Evolutionary conservation across 2,113 vertebrate species (phyloP).

Genomic region (Corythaeola cristata): DNA sequence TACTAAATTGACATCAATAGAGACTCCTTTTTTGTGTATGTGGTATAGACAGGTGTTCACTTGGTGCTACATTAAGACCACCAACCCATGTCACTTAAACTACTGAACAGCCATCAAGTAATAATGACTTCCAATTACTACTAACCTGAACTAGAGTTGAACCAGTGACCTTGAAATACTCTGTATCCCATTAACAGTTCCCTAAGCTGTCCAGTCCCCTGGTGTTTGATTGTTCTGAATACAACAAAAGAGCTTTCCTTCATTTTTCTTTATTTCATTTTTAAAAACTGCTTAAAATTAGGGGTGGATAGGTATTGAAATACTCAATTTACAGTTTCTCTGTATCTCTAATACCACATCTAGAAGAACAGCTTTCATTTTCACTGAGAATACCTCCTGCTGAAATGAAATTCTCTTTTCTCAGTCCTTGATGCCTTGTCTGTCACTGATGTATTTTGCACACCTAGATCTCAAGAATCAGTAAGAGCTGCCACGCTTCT

Average conservation of each 20-base stretch:
- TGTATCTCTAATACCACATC: background rate
- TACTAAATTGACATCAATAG: background rate
- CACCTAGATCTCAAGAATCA: background rate
- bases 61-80: background rate
- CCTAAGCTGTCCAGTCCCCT: background rate
- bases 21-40: background rate
- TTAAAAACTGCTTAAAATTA: constrained; percentile 5
- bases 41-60: background rate
- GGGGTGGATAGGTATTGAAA: constrained; percentile 21
- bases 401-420: constrained; percentile 46
- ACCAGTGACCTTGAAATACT: constrained; percentile 19
- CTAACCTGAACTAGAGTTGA: background rate
- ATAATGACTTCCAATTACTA: constrained; percentile 18
- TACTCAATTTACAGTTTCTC: constrained; percentile 42
- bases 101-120: constrained; percentile 19
- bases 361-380: constrained; percentile 44
- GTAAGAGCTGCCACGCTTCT: background rate
- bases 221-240: constrained; percentile 8
- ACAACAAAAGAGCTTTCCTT: constrained; percentile 1
- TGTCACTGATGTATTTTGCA: constrained; percentile 38
- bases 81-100: background rate
- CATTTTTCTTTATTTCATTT: constrained; percentile 4
- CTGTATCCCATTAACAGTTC: constrained; percentile 45
- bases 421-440: constrained; percentile 15
- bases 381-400: constrained; percentile 30